These are phyloP conservation scores for Antechinus stuartii DNA, from an alignment of 2,113 vertebrate genomes.

Conservation along the genomic window DNA sequence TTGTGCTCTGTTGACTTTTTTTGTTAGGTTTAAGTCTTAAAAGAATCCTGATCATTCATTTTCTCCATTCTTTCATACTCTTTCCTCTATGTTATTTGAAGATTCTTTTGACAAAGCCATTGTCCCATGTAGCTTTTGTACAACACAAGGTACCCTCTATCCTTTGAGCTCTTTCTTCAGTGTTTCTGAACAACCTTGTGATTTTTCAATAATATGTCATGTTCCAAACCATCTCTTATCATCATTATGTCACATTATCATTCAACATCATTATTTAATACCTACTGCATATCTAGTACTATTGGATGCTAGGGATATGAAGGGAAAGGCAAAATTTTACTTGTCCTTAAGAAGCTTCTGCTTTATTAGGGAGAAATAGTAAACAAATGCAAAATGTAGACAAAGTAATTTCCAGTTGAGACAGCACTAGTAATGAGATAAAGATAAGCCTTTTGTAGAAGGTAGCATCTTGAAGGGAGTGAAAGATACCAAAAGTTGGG, in stretches of 20 bases:
- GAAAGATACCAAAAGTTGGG: neutral
- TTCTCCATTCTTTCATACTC: neutral
- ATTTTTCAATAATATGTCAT: neutral
- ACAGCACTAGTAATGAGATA: neutral
- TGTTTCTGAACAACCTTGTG: neutral
- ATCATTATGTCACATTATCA: neutral
- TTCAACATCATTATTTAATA: neutral
- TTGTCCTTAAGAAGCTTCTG: neutral
- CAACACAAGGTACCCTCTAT: neutral
- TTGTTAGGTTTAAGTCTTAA: neutral
- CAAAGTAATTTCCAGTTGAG: neutral
- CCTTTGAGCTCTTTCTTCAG: neutral
- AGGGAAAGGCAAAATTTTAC: neutral
- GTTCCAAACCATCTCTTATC: neutral
- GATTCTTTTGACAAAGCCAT: neutral
- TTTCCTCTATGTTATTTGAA: neutral
- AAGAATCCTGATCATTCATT: neutral
- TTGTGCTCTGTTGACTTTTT: neutral
- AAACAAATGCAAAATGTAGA: neutral
- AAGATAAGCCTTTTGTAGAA: neutral
- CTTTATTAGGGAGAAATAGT: neutral
- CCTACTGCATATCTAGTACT: neutral
- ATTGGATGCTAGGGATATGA: neutral
- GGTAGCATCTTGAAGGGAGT: neutral
- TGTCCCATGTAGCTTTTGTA: neutral